These are phyloP conservation scores for Rynchops niger DNA, from an alignment of 2,113 vertebrate species.

Conservation along the genomic window DNA sequence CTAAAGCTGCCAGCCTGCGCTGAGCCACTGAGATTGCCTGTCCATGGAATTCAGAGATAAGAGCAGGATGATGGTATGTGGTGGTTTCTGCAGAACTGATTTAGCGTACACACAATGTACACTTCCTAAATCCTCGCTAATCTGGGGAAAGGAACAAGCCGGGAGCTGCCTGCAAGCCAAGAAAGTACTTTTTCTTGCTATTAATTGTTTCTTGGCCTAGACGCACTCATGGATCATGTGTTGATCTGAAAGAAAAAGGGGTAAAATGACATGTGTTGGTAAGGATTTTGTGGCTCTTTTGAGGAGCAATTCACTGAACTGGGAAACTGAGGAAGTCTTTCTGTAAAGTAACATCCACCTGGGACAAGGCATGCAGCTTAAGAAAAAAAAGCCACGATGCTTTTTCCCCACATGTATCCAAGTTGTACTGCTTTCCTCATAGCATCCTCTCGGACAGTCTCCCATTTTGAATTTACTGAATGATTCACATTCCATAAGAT, in stretches of 20 bases:
- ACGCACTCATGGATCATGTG: background rate
- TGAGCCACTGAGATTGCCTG: background rate
- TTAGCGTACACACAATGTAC: background rate
- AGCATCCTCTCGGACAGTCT: background rate
- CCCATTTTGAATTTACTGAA: background rate
- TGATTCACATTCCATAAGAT: background rate
- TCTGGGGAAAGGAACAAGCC: background rate
- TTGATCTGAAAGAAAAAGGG: background rate
- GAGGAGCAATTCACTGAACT: background rate
- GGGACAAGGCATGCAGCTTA: background rate
- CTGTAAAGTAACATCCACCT: background rate
- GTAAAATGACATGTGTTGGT: background rate
- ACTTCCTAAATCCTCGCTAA: conserved; percentile 3
- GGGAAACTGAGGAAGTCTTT: background rate
- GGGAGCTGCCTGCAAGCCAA: background rate
- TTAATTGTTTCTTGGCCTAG: background rate
- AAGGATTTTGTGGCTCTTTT: background rate
- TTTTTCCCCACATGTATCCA: background rate
- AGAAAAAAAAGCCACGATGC: background rate
- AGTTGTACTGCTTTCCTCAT: background rate
- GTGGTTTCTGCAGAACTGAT: conserved; percentile 10
- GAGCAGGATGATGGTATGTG: background rate
- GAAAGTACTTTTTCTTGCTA: background rate
- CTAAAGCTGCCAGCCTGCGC: background rate
- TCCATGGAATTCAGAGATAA: conserved; percentile 25